Base-by-base conservation (phyloP, 1,140 invertebrate species). In the Bactericera cockerelli region DNA sequence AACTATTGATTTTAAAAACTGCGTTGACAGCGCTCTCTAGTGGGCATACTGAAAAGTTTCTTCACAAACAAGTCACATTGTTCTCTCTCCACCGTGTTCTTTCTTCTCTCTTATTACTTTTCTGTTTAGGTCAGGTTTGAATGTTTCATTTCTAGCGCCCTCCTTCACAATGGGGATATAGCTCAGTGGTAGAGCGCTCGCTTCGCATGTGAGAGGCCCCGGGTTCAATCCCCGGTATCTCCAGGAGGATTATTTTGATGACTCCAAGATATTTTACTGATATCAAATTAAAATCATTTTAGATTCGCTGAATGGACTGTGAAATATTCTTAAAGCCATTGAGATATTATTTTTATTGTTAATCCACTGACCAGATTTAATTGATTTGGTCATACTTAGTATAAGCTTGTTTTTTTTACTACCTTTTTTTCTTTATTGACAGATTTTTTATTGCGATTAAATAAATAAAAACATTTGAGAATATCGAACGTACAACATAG, bases 171-270 rank as follows among this genome's bases (percentile, higher is more conserved):
- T 81, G 85, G 86, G 87, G 88, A 85, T 87, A 85, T 84, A n/a
- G n/a, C n/a, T n/a, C n/a, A n/a, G n/a, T n/a, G n/a, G n/a, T n/a
- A n/a, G n/a, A n/a, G n/a, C n/a, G 85, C 85, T 86, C 84, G 86
- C 85, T 89, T 88, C 84, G 85, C 86, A 88, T 88, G 85, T 86
- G 84, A 86, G 84, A 87, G 84, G 84, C 81, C 85, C 83, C 81
- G 83, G 84, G 83, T 86, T 86, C 85, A 80, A 87, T 85, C 82
- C 84, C 80, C 80, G 79, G 80, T 78, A 81, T 81, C 79, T 81
- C 80, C 79, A 81, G 10, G 16, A 11, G 10, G 10, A 11, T 36
- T 36, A 36, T 36, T 36, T 36, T 11, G 16, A 11, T 36, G 10
- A 36, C 16, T 36, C 16, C 16, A 11, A 11, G 10, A 11, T 11